Percentiles rank a stretch among this genome's conserved stretches.
Conservation (phyloP, 2,797 vertebrate genomes). For the Choloepus didactylus region DNA sequence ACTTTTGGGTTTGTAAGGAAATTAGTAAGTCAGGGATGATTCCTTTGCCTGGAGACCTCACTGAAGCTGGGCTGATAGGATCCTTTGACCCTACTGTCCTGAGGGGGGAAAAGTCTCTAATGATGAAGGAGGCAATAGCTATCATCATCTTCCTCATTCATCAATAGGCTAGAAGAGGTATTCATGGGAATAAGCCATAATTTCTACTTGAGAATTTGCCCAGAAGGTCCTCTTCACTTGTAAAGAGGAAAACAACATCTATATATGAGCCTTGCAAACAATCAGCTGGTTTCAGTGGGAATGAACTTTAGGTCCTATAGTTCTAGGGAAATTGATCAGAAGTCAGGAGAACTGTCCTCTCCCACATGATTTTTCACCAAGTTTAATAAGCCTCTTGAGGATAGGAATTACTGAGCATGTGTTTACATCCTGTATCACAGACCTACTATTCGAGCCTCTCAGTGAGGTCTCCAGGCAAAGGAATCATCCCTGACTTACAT, state of each 20-base stretch:
- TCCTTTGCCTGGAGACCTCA: not conserved
- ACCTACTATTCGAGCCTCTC: not conserved
- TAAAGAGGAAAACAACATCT: not conserved
- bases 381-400: not conserved
- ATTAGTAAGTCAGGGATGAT: not conserved
- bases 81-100: not conserved
- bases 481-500: not conserved
- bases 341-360: not conserved
- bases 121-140: not conserved
- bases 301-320: not conserved
- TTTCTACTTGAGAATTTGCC: not conserved
- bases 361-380: not conserved
- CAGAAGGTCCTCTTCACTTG: not conserved
- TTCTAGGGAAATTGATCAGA: not conserved
- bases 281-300: not conserved
- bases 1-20: not conserved
- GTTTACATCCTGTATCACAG: not conserved
- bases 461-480: not conserved
- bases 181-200: not conserved
- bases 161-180: not conserved
- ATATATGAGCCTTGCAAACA: not conserved
- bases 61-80: too few species aligned
- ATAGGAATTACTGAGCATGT: not conserved
- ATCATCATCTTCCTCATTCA: not conserved
- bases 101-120: not conserved